These are phyloP conservation scores for Lates calcarifer DNA, from an alignment of 2,113 vertebrate species.

Conservation along the genomic window DNA sequence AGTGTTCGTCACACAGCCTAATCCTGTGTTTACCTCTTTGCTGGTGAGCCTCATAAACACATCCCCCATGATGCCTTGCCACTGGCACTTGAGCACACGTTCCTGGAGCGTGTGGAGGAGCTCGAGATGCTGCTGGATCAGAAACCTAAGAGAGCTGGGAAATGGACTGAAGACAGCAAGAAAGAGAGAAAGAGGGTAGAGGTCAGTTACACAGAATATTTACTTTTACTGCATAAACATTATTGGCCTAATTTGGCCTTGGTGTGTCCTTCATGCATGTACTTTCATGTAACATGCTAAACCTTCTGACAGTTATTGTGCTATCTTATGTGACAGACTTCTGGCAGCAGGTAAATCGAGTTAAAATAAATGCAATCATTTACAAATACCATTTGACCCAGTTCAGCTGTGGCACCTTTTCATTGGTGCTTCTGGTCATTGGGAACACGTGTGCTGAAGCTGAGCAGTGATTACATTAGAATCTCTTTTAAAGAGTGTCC, in stretches of 20 bases:
- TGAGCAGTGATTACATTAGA: constrained; percentile 60
- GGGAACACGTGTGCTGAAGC: constrained; percentile 55
- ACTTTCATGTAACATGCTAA: background rate
- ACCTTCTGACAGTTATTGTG: background rate
- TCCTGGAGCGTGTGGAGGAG: constrained; percentile 95
- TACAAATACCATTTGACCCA: constrained; percentile 2
- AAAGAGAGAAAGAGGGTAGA: background rate
- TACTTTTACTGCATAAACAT: background rate
- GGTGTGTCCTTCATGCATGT: background rate
- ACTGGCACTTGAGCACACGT: constrained; percentile 92
- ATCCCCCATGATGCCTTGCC: constrained; percentile 97
- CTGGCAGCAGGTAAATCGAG: background rate
- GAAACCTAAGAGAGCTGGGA: constrained; percentile 93
- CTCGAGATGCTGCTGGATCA: constrained; percentile 97
- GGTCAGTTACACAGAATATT: background rate
- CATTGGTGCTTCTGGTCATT: constrained; percentile 20
- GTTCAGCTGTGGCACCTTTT: background rate
- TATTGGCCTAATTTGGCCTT: no score
- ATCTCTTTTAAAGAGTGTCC: constrained; percentile 6
- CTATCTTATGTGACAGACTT: constrained; percentile 12
- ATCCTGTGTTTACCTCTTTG: constrained; percentile 87
- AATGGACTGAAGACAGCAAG: constrained; percentile 86
- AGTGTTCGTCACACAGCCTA: background rate
- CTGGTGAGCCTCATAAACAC: constrained; percentile 96
- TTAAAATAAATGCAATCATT: constrained; percentile 46